Base-by-base conservation (phyloP, 2,113 vertebrate genomes). In the Microtus montanus region DNA sequence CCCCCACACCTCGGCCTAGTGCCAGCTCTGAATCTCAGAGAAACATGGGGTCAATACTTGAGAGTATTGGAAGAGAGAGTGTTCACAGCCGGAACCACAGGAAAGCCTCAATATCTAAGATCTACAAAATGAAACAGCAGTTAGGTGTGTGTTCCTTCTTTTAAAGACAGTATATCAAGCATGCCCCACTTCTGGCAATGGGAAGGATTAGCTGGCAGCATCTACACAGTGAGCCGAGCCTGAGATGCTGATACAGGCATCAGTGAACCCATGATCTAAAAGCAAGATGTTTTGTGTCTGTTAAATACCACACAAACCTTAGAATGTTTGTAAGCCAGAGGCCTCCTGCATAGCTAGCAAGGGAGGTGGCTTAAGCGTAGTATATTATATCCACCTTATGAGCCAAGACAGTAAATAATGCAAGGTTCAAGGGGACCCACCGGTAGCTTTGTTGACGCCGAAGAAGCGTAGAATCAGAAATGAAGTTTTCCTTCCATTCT, bases 81-180 rank as follows among this genome's bases (percentile, higher is more conserved):
- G 58, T 92, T 91, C 68, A 54, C 52, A 24, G 82, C 47, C n/a
- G 52, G 84, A 89, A 78, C 89, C 24, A 0, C 9, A 70, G 52
- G 41, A 85, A 78, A 95, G 64, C 15, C 54, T 89, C 47, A 54
- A 49, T 84, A 30, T 19, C 92, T 52, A 64, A 89, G 89, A 85
- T 30, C 47, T 35, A 49, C 47, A 92, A 79, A 58, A 74, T 7
- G 68, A 83, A 87, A 61, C n/a, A 47, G n/a, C 35, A 35, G 2
- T 75, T 30, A 78, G 13, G 1, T 84, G 88, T 54, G 58, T 22
- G 35, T 61, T 74, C 41, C 78, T 91, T 83, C 74, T 82, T 10
- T 63, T 77, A 78, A 92, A 73, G 63, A 84, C 70, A 19, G 44
- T 82, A 77, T 33, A 88, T 68, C 44, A 91, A 88, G 74, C 70